Evolutionary conservation across 2,888 invertebrate genomes (phyloP).

Genomic region (Branchellion lobata): DNA sequence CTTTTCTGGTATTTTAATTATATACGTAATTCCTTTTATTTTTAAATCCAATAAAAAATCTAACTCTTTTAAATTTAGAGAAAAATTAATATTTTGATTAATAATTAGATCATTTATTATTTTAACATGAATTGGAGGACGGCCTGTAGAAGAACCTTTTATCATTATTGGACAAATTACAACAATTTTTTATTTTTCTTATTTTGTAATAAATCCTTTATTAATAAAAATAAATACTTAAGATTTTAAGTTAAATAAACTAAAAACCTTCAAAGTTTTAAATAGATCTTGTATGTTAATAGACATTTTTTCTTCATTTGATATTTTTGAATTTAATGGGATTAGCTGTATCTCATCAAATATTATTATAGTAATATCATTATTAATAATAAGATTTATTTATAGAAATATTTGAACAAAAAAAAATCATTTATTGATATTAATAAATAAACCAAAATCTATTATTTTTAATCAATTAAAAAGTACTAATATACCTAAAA

Average conservation of each 20-base stretch:
- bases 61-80: slow-evolving; percentile 65
- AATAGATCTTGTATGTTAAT: slow-evolving; percentile 69
- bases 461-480: slow-evolving; percentile 66
- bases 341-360: slow-evolving; percentile 14
- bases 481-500: slow-evolving; percentile 59
- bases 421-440: slow-evolving; percentile 60
- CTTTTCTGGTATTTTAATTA: slow-evolving; percentile 70
- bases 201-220: slow-evolving; percentile 38
- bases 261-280: slow-evolving; percentile 60
- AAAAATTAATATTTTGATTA: slow-evolving; percentile 65
- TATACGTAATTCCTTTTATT: slow-evolving; percentile 67
- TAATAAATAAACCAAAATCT: slow-evolving; percentile 65
- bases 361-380: slow-evolving; percentile 38
- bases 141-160: slow-evolving; percentile 72
- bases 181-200: slow-evolving; percentile 51
- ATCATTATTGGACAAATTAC: slow-evolving; percentile 50
- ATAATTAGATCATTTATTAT: slow-evolving; percentile 67
- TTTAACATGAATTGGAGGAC: slow-evolving; percentile 74
- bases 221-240: slow-evolving; percentile 21
- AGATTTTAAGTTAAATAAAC: slow-evolving; percentile 51
- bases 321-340: slow-evolving; percentile 61
- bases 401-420: slow-evolving; percentile 62
- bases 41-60: slow-evolving; percentile 66
- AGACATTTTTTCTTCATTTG: slow-evolving; percentile 72
- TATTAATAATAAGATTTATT: slow-evolving; percentile 59